phyloP scores from a whole-genome alignment of 2,113 vertebrate species.

The Xenotilapia longispinis region DNA sequence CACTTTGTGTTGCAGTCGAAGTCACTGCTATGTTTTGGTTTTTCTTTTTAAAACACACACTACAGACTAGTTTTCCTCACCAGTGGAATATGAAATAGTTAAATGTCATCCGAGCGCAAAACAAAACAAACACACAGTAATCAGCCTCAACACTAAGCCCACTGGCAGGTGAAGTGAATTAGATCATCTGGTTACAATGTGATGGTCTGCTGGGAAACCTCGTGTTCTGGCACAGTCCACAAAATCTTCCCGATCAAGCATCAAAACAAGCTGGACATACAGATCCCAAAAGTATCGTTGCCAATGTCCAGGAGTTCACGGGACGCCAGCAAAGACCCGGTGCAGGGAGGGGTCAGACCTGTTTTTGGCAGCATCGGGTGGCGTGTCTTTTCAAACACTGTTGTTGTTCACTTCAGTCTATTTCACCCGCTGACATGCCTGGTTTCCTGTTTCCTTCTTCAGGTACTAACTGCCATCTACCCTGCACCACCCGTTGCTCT shows the following conservation, averaged over 20 bases:
- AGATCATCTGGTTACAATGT: not conserved
- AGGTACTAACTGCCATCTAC: conserved; percentile 82
- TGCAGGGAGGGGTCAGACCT: not conserved
- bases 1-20: rapidly evolving
- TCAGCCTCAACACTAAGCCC: not conserved
- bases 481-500: conserved; percentile 69
- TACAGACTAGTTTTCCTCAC: not conserved
- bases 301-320: not conserved
- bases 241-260: not conserved
- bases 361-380: not conserved
- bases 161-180: not conserved
- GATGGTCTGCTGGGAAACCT: not conserved
- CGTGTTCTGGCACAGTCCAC: not conserved
- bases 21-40: not conserved
- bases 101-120: not conserved
- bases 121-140: not conserved
- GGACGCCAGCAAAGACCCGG: not conserved
- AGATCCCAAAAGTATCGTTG: not conserved
- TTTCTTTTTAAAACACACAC: rapidly evolving
- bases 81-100: not conserved
- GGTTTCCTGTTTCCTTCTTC: not conserved
- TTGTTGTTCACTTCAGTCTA: not conserved
- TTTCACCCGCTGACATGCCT: not conserved
- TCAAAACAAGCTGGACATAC: not conserved
- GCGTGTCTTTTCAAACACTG: not conserved